Evolutionary conservation across 2,888 invertebrate species (phyloP).

Genomic region (Volucella inflata): DNA sequence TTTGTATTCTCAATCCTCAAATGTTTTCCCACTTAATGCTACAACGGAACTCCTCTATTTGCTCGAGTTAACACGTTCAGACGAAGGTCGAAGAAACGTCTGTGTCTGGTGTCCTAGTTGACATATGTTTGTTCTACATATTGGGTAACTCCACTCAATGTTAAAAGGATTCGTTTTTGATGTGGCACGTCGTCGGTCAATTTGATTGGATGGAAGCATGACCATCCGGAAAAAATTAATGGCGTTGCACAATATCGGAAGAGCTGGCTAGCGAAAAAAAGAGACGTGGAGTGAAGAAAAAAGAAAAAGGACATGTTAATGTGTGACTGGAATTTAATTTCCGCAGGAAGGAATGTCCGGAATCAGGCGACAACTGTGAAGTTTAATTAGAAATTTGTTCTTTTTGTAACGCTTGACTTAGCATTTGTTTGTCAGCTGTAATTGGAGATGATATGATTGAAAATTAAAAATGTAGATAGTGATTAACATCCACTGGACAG

Average conservation of each 20-base stretch:
- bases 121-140: conserved; percentile 44
- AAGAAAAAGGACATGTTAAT: conserved; percentile 60
- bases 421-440: conserved; percentile 61
- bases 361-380: conserved; percentile 17
- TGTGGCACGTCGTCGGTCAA: conserved; percentile 36
- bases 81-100: conserved; percentile 45
- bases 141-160: conserved; percentile 16
- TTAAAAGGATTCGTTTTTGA: conserved; percentile 3
- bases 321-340: conserved; percentile 75
- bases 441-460: conserved; percentile 53
- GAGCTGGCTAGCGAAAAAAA: conserved; percentile 29
- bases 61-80: conserved; percentile 52
- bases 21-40: conserved; percentile 12
- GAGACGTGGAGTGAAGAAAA: neutral
- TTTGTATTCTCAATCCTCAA: conserved; percentile 31
- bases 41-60: conserved; percentile 51
- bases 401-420: conserved; percentile 19
- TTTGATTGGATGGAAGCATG: conserved; percentile 68
- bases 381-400: conserved; percentile 61
- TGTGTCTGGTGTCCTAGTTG: conserved; percentile 59
- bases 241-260: conserved; percentile 58
- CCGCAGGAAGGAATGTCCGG: conserved; percentile 43
- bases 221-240: conserved; percentile 74
- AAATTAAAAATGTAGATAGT: neutral
- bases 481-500: neutral